Conservation (phyloP, 2,888 invertebrate genomes). For the Agonopterix heracliana region DNA sequence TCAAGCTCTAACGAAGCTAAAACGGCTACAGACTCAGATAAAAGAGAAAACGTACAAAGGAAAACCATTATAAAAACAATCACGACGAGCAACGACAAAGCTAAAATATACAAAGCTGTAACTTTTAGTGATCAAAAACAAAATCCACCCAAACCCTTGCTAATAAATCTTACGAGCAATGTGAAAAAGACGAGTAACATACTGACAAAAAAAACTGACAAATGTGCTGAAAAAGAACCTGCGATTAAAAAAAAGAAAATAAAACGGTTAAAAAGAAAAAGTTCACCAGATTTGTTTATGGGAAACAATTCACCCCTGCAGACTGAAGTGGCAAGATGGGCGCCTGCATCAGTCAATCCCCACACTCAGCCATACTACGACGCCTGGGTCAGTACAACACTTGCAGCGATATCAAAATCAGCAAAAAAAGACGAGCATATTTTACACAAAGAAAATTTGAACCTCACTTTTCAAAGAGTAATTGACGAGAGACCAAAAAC, state of each 20-base stretch:
- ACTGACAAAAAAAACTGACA: background rate
- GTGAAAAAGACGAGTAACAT: slow-evolving; percentile 9
- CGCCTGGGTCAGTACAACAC: slow-evolving; percentile 54
- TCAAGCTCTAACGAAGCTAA: background rate
- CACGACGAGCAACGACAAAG: slow-evolving; percentile 23
- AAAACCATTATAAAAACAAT: slow-evolving; percentile 21
- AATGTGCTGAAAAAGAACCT: no score
- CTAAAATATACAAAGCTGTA: slow-evolving; percentile 39
- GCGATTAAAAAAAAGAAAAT: no score
- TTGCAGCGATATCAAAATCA: slow-evolving; percentile 38
- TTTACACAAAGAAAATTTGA: background rate
- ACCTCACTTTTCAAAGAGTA: background rate
- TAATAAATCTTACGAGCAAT: slow-evolving; percentile 36
- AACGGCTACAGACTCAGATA: background rate
- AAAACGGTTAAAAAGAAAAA: no score
- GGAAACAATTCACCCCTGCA: background rate
- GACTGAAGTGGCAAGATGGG: slow-evolving; percentile 48
- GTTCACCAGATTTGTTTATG: background rate
- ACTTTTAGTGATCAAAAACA: slow-evolving; percentile 37
- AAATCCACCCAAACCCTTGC: slow-evolving; percentile 18
- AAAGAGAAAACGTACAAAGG: slow-evolving; percentile 3
- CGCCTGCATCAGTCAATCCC: slow-evolving; percentile 31
- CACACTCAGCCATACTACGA: slow-evolving; percentile 59
- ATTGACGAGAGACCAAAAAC: slow-evolving; percentile 16
- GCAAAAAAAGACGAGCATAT: slow-evolving; percentile 3